Conservation (phyloP, 2,888 invertebrate species). For the Hyposoter didymator region DNA sequence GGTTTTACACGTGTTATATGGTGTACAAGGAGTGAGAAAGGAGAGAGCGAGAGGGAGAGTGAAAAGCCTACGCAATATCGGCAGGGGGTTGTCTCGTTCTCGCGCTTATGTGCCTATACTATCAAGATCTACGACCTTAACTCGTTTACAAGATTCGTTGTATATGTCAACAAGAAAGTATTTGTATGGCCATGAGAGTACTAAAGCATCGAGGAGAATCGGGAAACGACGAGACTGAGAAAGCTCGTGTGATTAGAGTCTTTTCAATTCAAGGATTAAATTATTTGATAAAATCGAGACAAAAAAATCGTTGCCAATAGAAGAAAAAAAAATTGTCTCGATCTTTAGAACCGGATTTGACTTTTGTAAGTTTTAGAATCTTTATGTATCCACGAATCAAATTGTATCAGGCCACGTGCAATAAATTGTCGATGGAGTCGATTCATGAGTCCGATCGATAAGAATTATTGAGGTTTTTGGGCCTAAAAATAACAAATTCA, state of each 20-base stretch:
- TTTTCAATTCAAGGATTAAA: constrained; percentile 5
- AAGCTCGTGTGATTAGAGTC: background rate
- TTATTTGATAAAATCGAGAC: constrained; percentile 2
- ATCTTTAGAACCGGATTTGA: background rate
- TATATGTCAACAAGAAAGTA: background rate
- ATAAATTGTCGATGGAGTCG: background rate
- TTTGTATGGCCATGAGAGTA: background rate
- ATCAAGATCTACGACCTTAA: constrained; percentile 75
- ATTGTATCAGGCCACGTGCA: background rate
- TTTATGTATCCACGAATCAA: background rate
- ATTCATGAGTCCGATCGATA: background rate
- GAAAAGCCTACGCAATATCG: constrained; percentile 69
- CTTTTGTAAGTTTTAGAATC: background rate
- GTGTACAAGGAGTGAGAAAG: constrained; percentile 6
- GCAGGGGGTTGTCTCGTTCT: constrained; percentile 76
- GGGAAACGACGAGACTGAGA: background rate
- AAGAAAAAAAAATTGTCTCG: background rate
- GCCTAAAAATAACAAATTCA: background rate
- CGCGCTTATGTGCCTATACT: constrained; percentile 61
- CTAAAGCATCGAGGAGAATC: background rate
- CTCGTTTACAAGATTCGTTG: constrained; percentile 74
- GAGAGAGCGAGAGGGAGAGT: constrained; percentile 21
- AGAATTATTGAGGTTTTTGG: constrained; percentile 13
- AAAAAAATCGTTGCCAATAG: background rate
- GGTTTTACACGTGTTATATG: constrained; percentile 59